Evolutionary conservation across 2,888 invertebrate species (phyloP).

Genomic region (Epinotia bilunana): DNA sequence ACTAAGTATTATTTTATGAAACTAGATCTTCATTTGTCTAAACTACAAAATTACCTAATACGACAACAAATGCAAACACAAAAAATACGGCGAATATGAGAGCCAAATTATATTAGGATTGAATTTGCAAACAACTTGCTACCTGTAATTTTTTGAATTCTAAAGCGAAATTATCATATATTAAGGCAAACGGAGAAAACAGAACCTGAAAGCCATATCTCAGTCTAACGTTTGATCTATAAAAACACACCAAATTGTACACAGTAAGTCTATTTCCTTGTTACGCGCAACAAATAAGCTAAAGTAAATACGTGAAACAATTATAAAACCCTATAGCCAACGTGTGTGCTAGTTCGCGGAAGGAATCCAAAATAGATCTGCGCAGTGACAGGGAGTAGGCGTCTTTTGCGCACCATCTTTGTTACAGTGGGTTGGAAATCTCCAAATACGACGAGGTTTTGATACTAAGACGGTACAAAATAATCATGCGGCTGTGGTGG

Average conservation of each 20-base stretch:
- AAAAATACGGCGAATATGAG: too few relatives aligned
- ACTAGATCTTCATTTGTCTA: too few relatives aligned
- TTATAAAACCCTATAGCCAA: not conserved
- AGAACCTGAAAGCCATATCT: too few relatives aligned
- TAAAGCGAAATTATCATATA: too few relatives aligned
- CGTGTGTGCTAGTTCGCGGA: not conserved
- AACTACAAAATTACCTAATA: too few relatives aligned
- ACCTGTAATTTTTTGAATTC: too few relatives aligned
- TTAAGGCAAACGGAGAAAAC: not conserved
- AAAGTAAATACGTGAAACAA: conserved; percentile 10
- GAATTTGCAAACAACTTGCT: too few relatives aligned
- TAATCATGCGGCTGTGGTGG: too few relatives aligned
- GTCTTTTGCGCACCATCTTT: not conserved
- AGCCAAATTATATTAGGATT: too few relatives aligned
- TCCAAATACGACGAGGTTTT: not conserved
- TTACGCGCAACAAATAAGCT: not conserved
- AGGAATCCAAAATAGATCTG: conserved; percentile 6
- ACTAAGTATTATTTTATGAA: too few relatives aligned
- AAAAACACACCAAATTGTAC: not conserved
- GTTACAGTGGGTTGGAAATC: not conserved
- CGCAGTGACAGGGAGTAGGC: conserved; percentile 1
- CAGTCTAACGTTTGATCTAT: not conserved
- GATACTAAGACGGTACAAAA: too few relatives aligned
- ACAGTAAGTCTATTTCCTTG: conserved; percentile 4
- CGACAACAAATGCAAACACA: too few relatives aligned